Evolutionary conservation across 2,888 invertebrate species (phyloP).

Genomic region (Stictocephala bisonia): DNA sequence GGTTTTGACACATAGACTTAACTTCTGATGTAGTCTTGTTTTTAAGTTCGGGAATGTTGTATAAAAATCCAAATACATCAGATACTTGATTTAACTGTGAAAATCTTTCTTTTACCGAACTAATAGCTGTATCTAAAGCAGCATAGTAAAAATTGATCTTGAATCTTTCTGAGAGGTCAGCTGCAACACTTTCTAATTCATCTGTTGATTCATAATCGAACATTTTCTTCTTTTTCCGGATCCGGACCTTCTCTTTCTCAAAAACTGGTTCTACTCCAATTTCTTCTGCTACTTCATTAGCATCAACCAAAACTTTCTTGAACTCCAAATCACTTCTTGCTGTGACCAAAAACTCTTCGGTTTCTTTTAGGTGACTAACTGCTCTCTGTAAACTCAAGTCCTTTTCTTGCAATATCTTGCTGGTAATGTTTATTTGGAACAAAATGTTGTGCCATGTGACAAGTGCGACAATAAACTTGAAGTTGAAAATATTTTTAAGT

Average conservation of each 20-base stretch:
- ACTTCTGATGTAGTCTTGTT: too few species aligned
- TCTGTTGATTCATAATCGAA: background rate
- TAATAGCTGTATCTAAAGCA: background rate
- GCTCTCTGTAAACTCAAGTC: too few species aligned
- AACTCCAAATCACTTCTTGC: background rate
- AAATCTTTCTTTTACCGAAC: background rate
- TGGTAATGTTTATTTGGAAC: background rate
- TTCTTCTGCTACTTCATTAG: background rate
- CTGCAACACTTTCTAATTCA: background rate
- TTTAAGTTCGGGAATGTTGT: background rate
- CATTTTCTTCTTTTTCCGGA: background rate
- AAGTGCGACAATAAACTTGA: background rate
- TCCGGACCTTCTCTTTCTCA: background rate
- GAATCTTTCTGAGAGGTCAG: background rate
- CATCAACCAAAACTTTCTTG: slow-evolving; percentile 14
- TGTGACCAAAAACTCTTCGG: too few species aligned
- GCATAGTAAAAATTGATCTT: background rate
- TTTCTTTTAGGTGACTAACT: too few species aligned
- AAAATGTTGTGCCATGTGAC: slow-evolving; percentile 11
- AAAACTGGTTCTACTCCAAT: background rate
- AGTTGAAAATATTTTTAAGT: background rate
- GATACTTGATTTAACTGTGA: background rate
- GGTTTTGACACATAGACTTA: too few species aligned
- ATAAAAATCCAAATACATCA: background rate
- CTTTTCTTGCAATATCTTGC: background rate